Conservation (phyloP, 1,140 invertebrate genomes). For the Drosophila malerkotliana region DNA sequence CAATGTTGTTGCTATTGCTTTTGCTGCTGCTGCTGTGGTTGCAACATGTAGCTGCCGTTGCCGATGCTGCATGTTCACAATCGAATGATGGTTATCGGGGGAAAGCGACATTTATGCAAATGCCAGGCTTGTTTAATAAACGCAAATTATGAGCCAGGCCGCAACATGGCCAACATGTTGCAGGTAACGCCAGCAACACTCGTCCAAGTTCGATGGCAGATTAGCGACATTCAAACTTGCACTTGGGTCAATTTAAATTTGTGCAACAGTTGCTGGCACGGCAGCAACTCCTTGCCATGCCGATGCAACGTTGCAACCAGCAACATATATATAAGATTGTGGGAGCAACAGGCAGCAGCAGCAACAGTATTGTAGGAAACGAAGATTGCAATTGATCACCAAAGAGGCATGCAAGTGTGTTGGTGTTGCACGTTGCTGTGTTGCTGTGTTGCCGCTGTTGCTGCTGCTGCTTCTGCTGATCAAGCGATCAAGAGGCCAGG, state of each 20-base stretch:
- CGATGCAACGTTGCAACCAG: background rate
- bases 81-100: constrained; percentile 48
- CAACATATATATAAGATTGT: constrained; percentile 61
- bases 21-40: constrained; percentile 16
- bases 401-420: constrained; percentile 12
- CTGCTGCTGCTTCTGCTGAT: constrained; percentile 48
- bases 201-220: constrained; percentile 57
- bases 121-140: constrained; percentile 75
- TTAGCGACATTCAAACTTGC: constrained; percentile 80
- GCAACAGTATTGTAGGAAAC: constrained; percentile 30
- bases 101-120: constrained; percentile 74
- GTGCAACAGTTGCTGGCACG: constrained; percentile 70
- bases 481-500: constrained; percentile 46
- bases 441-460: constrained; percentile 27
- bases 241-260: constrained; percentile 82
- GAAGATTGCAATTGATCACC: constrained; percentile 75
- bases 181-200: constrained; percentile 13
- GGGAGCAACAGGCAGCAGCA: constrained; percentile 58
- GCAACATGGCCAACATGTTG: constrained; percentile 43
- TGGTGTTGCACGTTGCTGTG: constrained; percentile 30
- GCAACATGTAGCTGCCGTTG: constrained; percentile 9
- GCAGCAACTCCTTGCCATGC: constrained; percentile 36
- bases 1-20: constrained; percentile 11
- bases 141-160: constrained; percentile 73
- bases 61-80: constrained; percentile 19